Conservation (phyloP, 2,797 vertebrate genomes). For the Characodon lateralis region DNA sequence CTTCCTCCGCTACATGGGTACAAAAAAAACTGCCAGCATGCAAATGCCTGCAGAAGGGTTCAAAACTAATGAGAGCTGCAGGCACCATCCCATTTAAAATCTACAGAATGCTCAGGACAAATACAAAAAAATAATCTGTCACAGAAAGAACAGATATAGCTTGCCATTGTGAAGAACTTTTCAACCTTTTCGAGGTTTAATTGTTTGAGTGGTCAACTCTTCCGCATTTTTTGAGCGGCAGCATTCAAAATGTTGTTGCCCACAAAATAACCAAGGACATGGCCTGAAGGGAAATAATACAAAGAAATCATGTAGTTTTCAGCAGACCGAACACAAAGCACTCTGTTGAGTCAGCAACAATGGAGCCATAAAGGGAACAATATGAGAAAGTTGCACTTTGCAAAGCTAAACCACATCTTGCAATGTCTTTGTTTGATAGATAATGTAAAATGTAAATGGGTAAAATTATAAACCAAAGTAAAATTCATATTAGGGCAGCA, state of each 20-base stretch:
- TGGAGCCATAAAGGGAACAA: slow-evolving; percentile 7
- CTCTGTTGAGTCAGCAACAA: slow-evolving; percentile 56
- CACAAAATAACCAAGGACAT: slow-evolving; percentile 51
- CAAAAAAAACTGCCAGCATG: slow-evolving; percentile 61
- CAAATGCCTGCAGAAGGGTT: slow-evolving; percentile 47
- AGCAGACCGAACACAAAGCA: slow-evolving; percentile 31
- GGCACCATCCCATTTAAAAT: slow-evolving; percentile 59
- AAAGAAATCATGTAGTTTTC: slow-evolving; percentile 31
- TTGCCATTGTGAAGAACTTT: not conserved
- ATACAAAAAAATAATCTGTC: slow-evolving; percentile 11
- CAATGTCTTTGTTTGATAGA: not conserved
- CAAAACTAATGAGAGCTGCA: slow-evolving; percentile 54
- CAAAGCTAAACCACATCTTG: not conserved
- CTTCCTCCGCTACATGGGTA: slow-evolving; percentile 50
- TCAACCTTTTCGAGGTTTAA: slow-evolving; percentile 14
- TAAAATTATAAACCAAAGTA: slow-evolving; percentile 8
- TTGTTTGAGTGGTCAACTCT: slow-evolving; percentile 21
- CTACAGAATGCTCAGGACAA: slow-evolving; percentile 47
- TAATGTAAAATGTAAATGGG: not conserved
- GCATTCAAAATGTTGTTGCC: slow-evolving; percentile 17
- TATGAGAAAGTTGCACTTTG: slow-evolving; percentile 10
- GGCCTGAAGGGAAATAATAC: slow-evolving; percentile 33
- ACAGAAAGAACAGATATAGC: slow-evolving; percentile 16
- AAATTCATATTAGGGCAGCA: not conserved
- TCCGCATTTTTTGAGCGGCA: not conserved